These are phyloP conservation scores for Indri indri DNA, from an alignment of 2,113 vertebrate species.

Conservation along the genomic window DNA sequence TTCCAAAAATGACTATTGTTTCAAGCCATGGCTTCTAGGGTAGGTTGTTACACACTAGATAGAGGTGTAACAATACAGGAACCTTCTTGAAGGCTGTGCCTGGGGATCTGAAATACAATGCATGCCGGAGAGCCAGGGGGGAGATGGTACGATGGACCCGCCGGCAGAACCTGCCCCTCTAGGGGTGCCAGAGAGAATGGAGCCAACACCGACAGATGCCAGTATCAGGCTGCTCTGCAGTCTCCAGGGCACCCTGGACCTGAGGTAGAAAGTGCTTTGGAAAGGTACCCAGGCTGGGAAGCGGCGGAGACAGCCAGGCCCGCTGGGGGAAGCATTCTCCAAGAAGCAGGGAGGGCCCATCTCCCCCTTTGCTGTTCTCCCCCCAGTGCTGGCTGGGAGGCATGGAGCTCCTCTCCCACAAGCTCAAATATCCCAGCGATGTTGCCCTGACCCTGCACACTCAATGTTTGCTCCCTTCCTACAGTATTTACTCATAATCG, in stretches of 20 bases:
- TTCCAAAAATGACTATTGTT: not conserved
- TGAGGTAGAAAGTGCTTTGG: not conserved
- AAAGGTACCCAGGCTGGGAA: not conserved
- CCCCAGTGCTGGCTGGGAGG: not conserved
- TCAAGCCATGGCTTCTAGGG: not conserved
- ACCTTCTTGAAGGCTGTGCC: not conserved
- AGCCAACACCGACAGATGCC: not conserved
- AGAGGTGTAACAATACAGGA: no score
- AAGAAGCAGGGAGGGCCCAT: not conserved
- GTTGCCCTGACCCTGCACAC: rapidly evolving
- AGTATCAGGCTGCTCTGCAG: not conserved
- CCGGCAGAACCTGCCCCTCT: no score
- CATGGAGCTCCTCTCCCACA: not conserved
- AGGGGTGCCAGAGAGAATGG: not conserved
- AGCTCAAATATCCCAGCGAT: not conserved
- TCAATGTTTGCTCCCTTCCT: not conserved
- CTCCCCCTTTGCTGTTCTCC: not conserved
- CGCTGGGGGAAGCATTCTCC: not conserved
- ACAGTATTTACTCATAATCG: not conserved
- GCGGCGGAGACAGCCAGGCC: not conserved
- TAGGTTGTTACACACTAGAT: not conserved
- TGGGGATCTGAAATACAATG: not conserved
- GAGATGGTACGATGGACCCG: not conserved
- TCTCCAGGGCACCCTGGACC: not conserved
- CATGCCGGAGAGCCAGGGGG: not conserved